These are phyloP conservation scores for Coturnix japonica DNA, from an alignment of 2,113 vertebrate genomes.

Conservation along the genomic window DNA sequence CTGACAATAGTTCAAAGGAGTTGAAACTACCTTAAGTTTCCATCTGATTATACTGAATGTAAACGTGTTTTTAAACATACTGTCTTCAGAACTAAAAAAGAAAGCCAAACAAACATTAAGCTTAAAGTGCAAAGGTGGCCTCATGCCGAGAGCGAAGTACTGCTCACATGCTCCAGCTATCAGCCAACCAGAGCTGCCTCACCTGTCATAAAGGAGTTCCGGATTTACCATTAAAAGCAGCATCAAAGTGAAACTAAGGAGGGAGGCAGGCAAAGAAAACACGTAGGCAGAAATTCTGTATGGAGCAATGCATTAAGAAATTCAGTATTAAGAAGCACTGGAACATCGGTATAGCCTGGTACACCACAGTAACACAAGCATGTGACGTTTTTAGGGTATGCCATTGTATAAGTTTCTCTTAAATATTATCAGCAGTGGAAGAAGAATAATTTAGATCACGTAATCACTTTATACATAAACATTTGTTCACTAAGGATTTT, in stretches of 20 bases:
- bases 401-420: not conserved
- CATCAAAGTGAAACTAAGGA: not conserved
- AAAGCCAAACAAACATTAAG: not conserved
- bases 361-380: not conserved
- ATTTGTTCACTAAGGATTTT: conserved; percentile 3
- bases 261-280: not conserved
- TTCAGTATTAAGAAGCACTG: not conserved
- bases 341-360: not conserved
- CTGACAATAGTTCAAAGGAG: not conserved
- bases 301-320: not conserved
- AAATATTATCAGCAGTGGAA: not conserved
- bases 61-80: not conserved
- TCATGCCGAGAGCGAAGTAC: not conserved
- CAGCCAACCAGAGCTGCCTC: conserved; percentile 12
- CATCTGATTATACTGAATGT: not conserved
- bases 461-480: conserved; percentile 29
- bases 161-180: not conserved
- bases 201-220: not conserved
- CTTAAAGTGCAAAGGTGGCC: not conserved
- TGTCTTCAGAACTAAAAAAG: not conserved
- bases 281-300: rapidly evolving
- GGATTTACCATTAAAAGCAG: not conserved
- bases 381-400: not conserved
- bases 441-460: not conserved
- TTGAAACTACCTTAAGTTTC: not conserved